phyloP scores from a whole-genome alignment of 1,140 invertebrate species.

The Tribolium madens region DNA sequence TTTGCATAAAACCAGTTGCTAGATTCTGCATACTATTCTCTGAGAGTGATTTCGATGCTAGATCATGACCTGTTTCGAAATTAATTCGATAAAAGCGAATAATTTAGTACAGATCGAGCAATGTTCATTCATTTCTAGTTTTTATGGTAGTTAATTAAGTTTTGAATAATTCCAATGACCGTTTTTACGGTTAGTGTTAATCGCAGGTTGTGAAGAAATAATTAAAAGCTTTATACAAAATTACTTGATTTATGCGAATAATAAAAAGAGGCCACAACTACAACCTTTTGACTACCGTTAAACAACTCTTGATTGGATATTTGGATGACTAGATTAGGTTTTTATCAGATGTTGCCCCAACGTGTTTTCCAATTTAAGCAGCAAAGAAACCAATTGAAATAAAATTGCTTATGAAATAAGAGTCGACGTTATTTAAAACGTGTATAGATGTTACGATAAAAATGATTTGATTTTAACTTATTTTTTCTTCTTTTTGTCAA shows the following conservation, averaged over 20 bases:
- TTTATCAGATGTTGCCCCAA: background rate
- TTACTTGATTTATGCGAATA: slow-evolving; percentile 30
- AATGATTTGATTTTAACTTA: background rate
- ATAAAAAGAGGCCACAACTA: slow-evolving; percentile 28
- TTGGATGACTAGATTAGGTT: background rate
- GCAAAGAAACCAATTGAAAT: too few species aligned
- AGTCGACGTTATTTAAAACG: background rate
- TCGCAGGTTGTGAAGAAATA: slow-evolving; percentile 21
- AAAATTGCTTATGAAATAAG: background rate
- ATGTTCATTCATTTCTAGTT: slow-evolving; percentile 19
- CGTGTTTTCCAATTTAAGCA: background rate
- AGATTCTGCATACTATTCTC: background rate
- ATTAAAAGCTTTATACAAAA: slow-evolving; percentile 32
- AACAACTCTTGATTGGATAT: background rate
- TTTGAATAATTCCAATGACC: slow-evolving; percentile 12
- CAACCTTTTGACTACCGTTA: slow-evolving; percentile 37
- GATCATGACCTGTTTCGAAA: background rate
- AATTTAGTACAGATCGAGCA: background rate
- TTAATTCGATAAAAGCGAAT: background rate
- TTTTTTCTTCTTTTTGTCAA: background rate
- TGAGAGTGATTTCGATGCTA: background rate
- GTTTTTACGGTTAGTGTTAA: slow-evolving; percentile 35
- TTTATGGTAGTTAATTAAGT: slow-evolving; percentile 13
- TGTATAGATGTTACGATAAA: background rate
- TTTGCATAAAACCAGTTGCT: background rate